Evolutionary conservation across 2,888 invertebrate species (phyloP), one percentile per base, ranked within the genome.

Genomic region (Suillia variegata): DNA sequence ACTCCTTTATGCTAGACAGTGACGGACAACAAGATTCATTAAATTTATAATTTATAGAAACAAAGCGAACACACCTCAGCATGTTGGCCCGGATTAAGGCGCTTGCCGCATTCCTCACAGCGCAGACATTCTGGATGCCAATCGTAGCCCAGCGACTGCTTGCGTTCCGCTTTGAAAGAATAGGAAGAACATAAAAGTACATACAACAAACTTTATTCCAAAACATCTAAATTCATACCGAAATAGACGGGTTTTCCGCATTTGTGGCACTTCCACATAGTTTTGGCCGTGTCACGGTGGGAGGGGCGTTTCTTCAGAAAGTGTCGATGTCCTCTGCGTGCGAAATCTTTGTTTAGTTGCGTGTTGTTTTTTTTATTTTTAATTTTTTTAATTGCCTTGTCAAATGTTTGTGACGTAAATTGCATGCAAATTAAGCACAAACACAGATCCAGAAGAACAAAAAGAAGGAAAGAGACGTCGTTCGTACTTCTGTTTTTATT

Each of bases 101-200:
- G 85, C 81, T 92, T 92, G 13, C 90, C 90, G 81, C 93, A 93
- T 82, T 92, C 90, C 71, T 90, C 90, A 80, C 93, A 93, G 61
- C 90, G 84, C 71, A 93, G 84, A 83, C 93, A 93, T 80, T 90
- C 89, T 38, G 92, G 92, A 84, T 93, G 93, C 92, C 92, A 93
- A 77, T 92, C 90, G 77, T 90, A 91, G 22, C 93, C 93, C 67
- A 93, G 81, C n/a, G 92, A 92, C 75, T 92, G 91, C 82, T 92
- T 92, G 68, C 93, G 85, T 83, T 93, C 93, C 71, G 93, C 93
- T 93, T 80, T 61, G 84, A 82, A 59, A 59, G 74, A 69, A 62
- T n/a, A n/a, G n/a, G n/a, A n/a, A n/a, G n/a, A n/a, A n/a, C n/a
- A n/a, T n/a, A 13, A 52, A 61, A 62, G 66, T 61, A 64, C 54